These are phyloP conservation scores for Leptobrachium ailaonicum DNA, from an alignment of 2,113 vertebrate species.

Conservation along the genomic window DNA sequence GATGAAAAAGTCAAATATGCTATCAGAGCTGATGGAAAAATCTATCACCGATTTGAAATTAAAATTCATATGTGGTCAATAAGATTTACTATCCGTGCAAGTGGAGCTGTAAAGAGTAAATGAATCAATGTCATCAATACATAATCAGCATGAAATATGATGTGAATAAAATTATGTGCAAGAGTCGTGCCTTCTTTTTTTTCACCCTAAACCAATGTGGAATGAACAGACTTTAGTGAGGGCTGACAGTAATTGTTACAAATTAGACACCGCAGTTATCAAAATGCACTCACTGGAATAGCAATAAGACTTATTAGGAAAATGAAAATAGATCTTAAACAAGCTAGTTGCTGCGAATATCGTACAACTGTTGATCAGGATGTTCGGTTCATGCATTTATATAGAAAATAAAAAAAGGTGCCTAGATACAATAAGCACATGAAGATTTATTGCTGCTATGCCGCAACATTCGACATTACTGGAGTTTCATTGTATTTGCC, in stretches of 20 bases:
- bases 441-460: not conserved
- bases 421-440: not conserved
- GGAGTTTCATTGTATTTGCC: slow-evolving; percentile 7
- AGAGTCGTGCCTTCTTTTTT: slow-evolving; percentile 78
- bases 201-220: slow-evolving; percentile 71
- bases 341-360: slow-evolving; percentile 62
- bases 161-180: slow-evolving; percentile 85
- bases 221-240: slow-evolving; percentile 82
- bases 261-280: slow-evolving; percentile 83
- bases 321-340: slow-evolving; percentile 81
- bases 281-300: slow-evolving; percentile 84
- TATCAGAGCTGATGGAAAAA: slow-evolving; percentile 92
- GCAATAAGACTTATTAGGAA: slow-evolving; percentile 79
- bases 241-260: slow-evolving; percentile 90
- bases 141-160: slow-evolving; percentile 93
- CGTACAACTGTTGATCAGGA: slow-evolving; percentile 74
- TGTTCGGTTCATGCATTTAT: slow-evolving; percentile 33
- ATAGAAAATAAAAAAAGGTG: not conserved
- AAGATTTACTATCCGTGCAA: slow-evolving; percentile 92
- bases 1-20: slow-evolving; percentile 87
- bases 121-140: slow-evolving; percentile 92
- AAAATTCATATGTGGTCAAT: slow-evolving; percentile 94
- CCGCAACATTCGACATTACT: not conserved
- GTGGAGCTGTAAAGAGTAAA: slow-evolving; percentile 86
- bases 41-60: slow-evolving; percentile 92